phyloP scores from a whole-genome alignment of 2,113 vertebrate species.

The Cheirogaleus medius region DNA sequence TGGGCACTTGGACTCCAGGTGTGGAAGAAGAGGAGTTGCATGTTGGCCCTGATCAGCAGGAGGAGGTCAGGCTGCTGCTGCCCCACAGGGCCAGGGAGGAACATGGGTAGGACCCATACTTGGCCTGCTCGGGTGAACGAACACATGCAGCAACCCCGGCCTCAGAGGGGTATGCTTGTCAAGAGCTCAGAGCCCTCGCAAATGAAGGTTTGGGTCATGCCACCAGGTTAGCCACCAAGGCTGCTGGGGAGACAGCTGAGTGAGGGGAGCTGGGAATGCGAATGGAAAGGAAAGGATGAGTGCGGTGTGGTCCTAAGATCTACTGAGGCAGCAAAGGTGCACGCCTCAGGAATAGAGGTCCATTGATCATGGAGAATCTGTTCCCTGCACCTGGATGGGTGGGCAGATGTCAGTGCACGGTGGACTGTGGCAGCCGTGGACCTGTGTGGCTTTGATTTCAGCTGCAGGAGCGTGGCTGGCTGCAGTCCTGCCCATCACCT shows the following conservation, averaged over 20 bases:
- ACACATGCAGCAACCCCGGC: neutral
- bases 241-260: neutral
- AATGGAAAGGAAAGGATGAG: neutral
- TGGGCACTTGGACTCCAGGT: neutral
- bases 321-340: neutral
- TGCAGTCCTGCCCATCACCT: neutral
- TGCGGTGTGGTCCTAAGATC: neutral
- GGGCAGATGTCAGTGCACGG: neutral
- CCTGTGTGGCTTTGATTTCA: rapidly evolving
- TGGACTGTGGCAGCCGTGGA: rapidly evolving
- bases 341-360: neutral
- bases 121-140: neutral
- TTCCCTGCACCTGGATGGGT: neutral
- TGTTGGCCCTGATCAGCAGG: neutral
- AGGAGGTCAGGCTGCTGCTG: neutral
- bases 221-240: neutral
- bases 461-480: neutral
- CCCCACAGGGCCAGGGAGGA: rapidly evolving
- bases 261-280: neutral
- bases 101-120: neutral
- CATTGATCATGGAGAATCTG: neutral
- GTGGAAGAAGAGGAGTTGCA: neutral
- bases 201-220: neutral
- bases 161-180: neutral
- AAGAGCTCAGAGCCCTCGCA: neutral